A percentile compares a stretch with the other conserved stretches of the same genome.
These are phyloP conservation scores for Momotus momota DNA, from an alignment of 2,797 vertebrate genomes.

Conservation along the genomic window DNA sequence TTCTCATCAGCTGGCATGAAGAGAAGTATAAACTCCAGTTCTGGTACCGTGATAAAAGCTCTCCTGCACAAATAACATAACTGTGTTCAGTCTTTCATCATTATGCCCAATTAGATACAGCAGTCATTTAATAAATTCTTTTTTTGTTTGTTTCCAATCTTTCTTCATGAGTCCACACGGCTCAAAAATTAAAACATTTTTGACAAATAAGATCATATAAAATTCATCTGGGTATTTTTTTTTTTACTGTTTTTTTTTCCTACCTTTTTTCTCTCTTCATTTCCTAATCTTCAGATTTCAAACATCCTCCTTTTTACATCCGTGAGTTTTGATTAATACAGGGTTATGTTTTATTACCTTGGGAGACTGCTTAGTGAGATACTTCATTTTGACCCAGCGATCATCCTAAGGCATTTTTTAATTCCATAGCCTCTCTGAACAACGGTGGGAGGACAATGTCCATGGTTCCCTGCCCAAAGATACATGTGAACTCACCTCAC, in stretches of 20 bases:
- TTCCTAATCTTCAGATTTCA: not conserved
- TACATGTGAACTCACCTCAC: constrained; percentile 80
- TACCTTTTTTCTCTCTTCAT: not conserved
- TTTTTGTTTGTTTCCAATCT: not conserved
- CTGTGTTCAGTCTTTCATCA: not conserved
- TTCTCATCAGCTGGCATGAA: constrained; percentile 74
- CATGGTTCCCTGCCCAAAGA: not conserved
- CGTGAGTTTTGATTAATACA: not conserved
- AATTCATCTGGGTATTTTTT: not conserved
- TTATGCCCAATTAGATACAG: not conserved
- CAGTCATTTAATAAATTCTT: not conserved
- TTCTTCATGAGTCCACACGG: not conserved
- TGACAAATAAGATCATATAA: not conserved
- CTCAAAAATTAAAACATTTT: not conserved
- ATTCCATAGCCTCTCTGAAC: not conserved
- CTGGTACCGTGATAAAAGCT: constrained; percentile 83
- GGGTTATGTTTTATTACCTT: not conserved
- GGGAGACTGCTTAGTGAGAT: not conserved
- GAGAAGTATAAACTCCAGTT: constrained; percentile 89
- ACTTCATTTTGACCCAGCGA: not conserved
- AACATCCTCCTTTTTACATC: not conserved
- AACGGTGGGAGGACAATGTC: not conserved
- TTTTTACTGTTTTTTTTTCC: not conserved
- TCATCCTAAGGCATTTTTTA: not conserved
- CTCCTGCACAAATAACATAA: constrained; percentile 76